Base-by-base conservation (phyloP, 2,797 vertebrate genomes). In the Tachyglossus aculeatus region DNA sequence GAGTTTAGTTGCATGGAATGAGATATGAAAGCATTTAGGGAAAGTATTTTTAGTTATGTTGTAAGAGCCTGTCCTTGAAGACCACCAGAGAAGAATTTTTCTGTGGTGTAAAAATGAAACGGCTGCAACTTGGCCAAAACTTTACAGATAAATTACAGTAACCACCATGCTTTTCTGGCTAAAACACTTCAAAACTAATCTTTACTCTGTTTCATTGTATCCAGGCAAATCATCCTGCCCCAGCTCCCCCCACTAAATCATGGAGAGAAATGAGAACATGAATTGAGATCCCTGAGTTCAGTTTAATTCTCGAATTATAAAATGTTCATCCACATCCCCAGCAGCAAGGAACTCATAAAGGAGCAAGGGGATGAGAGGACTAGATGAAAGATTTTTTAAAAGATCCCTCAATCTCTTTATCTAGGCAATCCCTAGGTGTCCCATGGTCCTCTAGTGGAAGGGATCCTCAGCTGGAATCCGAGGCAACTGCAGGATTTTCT, bases 381-480 rank as follows among this genome's bases (percentile, higher is more conserved):
- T 66, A 87, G 87, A 85, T 67, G 63, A 80, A 88, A 87, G 89
- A 70, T 74, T 74, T 71, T 75, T 82, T 86, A 88, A 86, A 85
- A 91, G 88, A 83, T 88, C 84, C 87, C 82, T 89, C 88, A 89
- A 77, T 91, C 75, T 90, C 85, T 90, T 84, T 85, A 75, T 91
- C 77, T 91, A 90, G 88, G 88, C 81, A 89, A 87, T 80, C 86
- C 76, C 77, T 88, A 89, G 77, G 83, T 91, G 82, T 88, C 77
- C 85, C 79, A 87, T 89, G 89, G 89, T 82, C 90, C 87, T 88
- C 85, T 89, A 92, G 88, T 90, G 89, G 87, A 92, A 89, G 88
- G 88, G 88, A 87, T 86, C 83, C 80, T 89, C 83, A 90, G 83
- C 88, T 87, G 89, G 88, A 90, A 58, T 71, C 73, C 86, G 81